Base-by-base conservation (phyloP, 1,140 invertebrate genomes). In the Leptopilina clavipes region DNA sequence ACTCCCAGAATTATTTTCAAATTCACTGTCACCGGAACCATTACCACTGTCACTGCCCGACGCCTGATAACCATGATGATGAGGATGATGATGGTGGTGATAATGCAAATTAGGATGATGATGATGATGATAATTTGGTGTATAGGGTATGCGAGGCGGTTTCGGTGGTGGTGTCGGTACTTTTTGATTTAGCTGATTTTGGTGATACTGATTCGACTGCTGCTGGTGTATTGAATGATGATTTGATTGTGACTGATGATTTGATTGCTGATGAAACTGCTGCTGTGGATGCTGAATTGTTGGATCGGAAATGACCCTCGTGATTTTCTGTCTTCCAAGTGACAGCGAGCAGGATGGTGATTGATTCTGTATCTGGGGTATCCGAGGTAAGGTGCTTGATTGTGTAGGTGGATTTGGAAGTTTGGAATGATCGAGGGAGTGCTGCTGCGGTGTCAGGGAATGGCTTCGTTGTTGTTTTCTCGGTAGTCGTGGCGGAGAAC, bases 31-130 rank as follows among this genome's bases (percentile, higher is more conserved):
- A 0, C 96, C 96, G 0, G 95, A 96, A 0, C 95, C 96, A 82
- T 97, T 96, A 1, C 96, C 95, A 10, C 95, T 96, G 89, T 97
- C 96, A 0, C 95, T 96, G 0, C 95, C 95, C 56, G 95, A 96
- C 0, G 95, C 94, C 76, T 96, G 95, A 82, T 96, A 96, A 0
- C 86, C 88, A 44, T 76, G 80, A 80, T 83, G 44, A 31, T 71
- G 43, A 76, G 81, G 81, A 83, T 86, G 80, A 76, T 81, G 79
- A 76, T 82, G 79, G 65, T 82, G 84, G n/a, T n/a, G n/a, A n/a
- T n/a, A n/a, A 72, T 86, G 85, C 14, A n/a, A n/a, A 31, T 88
- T 40, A 9, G 5, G 37, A 70, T 84, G 85, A 19, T 83, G 85
- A 43, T 87, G 85, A 31, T 88, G 85, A 65, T 86, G 86, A 7